Conservation (phyloP, 30 jellyfish, hydroid and myxozoan species). For the Aurelia sp. region DNA sequence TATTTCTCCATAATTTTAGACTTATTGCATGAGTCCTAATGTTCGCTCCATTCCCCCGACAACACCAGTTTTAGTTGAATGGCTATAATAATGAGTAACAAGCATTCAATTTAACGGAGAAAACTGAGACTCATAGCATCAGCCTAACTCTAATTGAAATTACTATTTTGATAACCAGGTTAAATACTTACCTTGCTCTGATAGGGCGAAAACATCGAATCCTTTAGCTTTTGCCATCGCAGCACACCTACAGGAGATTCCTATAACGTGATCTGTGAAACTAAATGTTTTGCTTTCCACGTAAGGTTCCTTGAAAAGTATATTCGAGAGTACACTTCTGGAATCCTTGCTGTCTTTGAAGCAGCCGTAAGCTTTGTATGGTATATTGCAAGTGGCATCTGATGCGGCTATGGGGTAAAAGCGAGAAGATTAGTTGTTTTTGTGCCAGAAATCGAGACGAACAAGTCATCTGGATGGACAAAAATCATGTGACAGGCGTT, state of each 20-base stretch:
- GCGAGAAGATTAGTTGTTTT: too few relatives aligned
- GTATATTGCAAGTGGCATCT: conserved; percentile 50
- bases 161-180: neutral
- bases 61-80: too few relatives aligned
- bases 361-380: conserved; percentile 43
- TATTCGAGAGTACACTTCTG: neutral
- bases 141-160: too few relatives aligned
- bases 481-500: too few relatives aligned
- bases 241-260: conserved; percentile 47
- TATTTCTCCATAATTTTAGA: too few relatives aligned
- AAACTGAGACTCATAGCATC: too few relatives aligned
- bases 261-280: conserved; percentile 13
- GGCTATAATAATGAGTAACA: too few relatives aligned
- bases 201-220: conserved; percentile 14
- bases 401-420: neutral
- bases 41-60: too few relatives aligned
- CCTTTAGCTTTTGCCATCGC: conserved; percentile 9
- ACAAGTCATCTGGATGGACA: too few relatives aligned
- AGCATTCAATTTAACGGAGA: too few relatives aligned
- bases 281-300: conserved; percentile 4
- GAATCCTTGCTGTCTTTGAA: conserved; percentile 25
- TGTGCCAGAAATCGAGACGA: too few relatives aligned
- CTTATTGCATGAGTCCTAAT: too few relatives aligned
- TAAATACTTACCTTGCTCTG: conserved; percentile 10
- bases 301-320: conserved; percentile 22